phyloP scores from a whole-genome alignment of 2,888 invertebrate genomes.

The Gryllus longicercus region DNA sequence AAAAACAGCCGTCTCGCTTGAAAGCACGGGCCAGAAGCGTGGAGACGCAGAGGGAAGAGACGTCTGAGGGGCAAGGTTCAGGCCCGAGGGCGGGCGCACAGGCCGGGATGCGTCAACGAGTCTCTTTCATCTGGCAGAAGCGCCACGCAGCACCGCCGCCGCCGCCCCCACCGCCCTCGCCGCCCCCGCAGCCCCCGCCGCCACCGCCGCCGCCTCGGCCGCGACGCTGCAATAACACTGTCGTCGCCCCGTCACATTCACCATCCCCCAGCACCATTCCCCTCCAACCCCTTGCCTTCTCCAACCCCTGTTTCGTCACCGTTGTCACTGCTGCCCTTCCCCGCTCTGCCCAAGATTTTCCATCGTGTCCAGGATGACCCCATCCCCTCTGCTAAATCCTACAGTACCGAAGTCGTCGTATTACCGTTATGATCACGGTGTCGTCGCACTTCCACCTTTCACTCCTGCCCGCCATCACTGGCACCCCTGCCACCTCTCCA shows the following conservation, averaged over 20 bases:
- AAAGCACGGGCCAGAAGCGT: too few relatives aligned
- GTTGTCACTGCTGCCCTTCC: neutral
- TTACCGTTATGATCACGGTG: too few relatives aligned
- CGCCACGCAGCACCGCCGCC: neutral
- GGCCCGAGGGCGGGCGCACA: neutral
- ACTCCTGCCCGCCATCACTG: neutral
- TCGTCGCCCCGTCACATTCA: neutral
- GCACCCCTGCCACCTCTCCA: neutral
- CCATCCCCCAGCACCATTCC: neutral
- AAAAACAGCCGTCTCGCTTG: too few relatives aligned
- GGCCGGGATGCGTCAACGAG: conserved; percentile 17
- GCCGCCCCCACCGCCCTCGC: neutral
- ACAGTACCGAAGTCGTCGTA: too few relatives aligned
- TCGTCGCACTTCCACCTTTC: neutral
- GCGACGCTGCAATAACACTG: too few relatives aligned
- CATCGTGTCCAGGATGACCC: too few relatives aligned
- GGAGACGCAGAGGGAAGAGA: too few relatives aligned
- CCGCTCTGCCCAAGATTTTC: neutral
- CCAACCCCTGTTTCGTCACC: neutral
- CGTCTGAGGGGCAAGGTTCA: neutral
- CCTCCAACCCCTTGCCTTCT: neutral
- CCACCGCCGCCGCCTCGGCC: too few relatives aligned
- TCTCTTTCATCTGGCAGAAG: conserved; percentile 10
- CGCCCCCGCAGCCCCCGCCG: too few relatives aligned
- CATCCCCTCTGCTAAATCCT: too few relatives aligned